phyloP scores from a whole-genome alignment of 2,797 vertebrate species.

The Sciaenops ocellatus region DNA sequence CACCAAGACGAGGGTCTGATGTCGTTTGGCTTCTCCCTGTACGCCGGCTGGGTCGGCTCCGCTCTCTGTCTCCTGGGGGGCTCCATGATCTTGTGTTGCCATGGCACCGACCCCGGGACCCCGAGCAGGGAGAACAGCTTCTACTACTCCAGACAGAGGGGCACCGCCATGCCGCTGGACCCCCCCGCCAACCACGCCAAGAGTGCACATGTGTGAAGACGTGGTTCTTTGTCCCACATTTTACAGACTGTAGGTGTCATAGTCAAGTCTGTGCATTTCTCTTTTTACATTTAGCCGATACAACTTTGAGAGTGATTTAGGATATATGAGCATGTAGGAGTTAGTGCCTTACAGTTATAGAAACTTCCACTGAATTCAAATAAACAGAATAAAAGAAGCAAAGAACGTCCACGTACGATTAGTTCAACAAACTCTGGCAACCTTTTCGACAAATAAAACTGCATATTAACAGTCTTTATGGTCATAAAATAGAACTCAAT shows the following conservation, averaged over 20 bases:
- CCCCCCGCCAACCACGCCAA: slow-evolving; percentile 90
- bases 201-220: slow-evolving; percentile 91
- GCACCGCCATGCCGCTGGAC: slow-evolving; percentile 77
- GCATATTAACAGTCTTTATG: no score
- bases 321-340: no score
- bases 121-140: slow-evolving; percentile 90
- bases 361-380: no score
- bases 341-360: no score
- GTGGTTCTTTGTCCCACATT: not conserved
- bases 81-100: slow-evolving; percentile 88
- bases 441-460: no score
- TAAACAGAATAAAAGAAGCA: no score
- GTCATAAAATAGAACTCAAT: no score
- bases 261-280: not conserved
- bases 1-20: slow-evolving; percentile 90
- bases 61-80: slow-evolving; percentile 92
- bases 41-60: slow-evolving; percentile 94
- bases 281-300: not conserved
- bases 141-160: slow-evolving; percentile 91
- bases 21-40: slow-evolving; percentile 96
- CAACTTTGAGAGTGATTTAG: not conserved
- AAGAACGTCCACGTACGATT: no score
- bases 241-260: not conserved
- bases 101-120: slow-evolving; percentile 70
- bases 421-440: no score